phyloP scores from a whole-genome alignment of 2,888 invertebrate genomes.

The Ornithoptera alexandrae region DNA sequence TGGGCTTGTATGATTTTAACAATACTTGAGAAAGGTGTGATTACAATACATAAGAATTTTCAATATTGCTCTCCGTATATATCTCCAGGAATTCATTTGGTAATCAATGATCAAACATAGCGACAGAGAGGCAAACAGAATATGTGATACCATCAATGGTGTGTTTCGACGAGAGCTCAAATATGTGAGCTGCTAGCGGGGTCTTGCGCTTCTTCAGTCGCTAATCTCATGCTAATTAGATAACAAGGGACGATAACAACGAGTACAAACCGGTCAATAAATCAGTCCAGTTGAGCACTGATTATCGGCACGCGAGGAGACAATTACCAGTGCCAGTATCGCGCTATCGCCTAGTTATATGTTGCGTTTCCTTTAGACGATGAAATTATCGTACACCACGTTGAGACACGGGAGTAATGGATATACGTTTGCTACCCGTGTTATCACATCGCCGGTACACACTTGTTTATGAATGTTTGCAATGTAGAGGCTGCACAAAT shows the following conservation, averaged over 20 bases:
- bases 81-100: too few species aligned
- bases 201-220: too few species aligned
- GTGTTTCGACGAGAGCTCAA: too few species aligned
- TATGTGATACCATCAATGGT: too few species aligned
- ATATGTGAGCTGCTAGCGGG: too few species aligned
- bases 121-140: too few species aligned
- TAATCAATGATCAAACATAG: too few species aligned
- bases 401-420: constrained; percentile 5
- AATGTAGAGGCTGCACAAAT: neutral
- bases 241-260: constrained; percentile 19
- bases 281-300: constrained; percentile 20
- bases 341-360: constrained; percentile 12
- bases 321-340: constrained; percentile 17
- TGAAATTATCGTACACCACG: constrained; percentile 5
- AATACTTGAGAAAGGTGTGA: too few species aligned
- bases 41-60: too few species aligned
- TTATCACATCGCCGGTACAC: neutral
- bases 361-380: constrained; percentile 14
- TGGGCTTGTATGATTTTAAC: too few species aligned
- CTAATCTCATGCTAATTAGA: constrained; percentile 21
- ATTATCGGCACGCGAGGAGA: constrained; percentile 29
- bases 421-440: constrained; percentile 9
- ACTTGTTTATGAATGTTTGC: neutral
- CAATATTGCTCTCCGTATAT: too few species aligned
- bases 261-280: constrained; percentile 20